Evolutionary conservation across 2,797 vertebrate genomes (phyloP).

Genomic region (Ambastaia sidthimunki): DNA sequence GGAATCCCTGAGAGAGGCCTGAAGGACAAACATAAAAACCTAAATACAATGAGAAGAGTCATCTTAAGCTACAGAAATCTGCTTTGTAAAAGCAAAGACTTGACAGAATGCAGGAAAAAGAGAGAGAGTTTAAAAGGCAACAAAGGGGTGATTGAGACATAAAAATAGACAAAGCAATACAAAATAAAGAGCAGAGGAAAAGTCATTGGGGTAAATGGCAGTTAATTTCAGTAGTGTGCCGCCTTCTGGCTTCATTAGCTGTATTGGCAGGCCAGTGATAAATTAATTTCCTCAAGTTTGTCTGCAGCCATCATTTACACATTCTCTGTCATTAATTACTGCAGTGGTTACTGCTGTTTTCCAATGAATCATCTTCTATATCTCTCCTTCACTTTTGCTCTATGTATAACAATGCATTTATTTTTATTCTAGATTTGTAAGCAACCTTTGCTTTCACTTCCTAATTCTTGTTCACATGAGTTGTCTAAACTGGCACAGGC

Average conservation of each 20-base stretch:
- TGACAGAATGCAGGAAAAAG: constrained; percentile 24
- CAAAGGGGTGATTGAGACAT: constrained; percentile 44
- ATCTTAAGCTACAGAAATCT: constrained; percentile 4
- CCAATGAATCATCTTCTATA: constrained; percentile 11
- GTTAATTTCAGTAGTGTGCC: constrained; percentile 75
- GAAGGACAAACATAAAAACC: constrained; percentile 59
- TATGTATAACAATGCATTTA: neutral
- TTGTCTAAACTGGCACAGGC: constrained; percentile 20
- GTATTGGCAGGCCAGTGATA: constrained; percentile 75
- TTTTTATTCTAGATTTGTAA: neutral
- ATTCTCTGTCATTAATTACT: constrained; percentile 63
- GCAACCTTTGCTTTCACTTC: neutral
- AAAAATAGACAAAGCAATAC: constrained; percentile 34
- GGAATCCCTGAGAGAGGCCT: constrained; percentile 67
- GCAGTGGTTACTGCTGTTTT: constrained; percentile 47
- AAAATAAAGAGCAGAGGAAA: constrained; percentile 13
- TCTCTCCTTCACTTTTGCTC: constrained; percentile 2
- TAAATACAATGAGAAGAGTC: constrained; percentile 20
- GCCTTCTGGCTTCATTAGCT: constrained; percentile 77
- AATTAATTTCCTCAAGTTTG: constrained; percentile 75
- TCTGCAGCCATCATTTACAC: constrained; percentile 69
- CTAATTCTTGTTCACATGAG: constrained; percentile 1
- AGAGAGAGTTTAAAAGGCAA: constrained; percentile 18
- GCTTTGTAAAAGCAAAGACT: constrained; percentile 35
- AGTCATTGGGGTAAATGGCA: constrained; percentile 65